These are phyloP conservation scores for Drosophila merina DNA, from an alignment of 2,888 invertebrate genomes.

Conservation along the genomic window DNA sequence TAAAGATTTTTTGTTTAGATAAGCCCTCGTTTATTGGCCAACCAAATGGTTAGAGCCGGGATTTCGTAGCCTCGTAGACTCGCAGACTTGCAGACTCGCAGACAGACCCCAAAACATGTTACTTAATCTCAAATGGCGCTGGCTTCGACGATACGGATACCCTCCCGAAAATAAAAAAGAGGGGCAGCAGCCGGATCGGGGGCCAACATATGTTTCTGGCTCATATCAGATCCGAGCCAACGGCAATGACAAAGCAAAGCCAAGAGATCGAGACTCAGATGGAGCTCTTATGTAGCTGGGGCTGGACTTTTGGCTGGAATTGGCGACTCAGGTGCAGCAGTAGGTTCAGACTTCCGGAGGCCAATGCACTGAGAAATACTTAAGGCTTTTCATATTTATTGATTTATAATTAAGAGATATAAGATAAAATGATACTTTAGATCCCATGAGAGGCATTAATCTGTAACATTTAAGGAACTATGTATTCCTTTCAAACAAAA, in stretches of 20 bases:
- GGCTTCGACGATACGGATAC: conserved; percentile 48
- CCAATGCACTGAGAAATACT: conserved; percentile 15
- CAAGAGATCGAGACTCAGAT: conserved; percentile 22
- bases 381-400: too few relatives aligned
- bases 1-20: conserved; percentile 77
- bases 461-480: too few relatives aligned
- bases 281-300: background rate
- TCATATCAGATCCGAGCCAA: conserved; percentile 68
- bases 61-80: background rate
- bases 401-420: too few relatives aligned
- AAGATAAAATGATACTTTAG: too few relatives aligned
- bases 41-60: conserved; percentile 33
- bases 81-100: conserved; percentile 17
- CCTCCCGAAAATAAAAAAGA: conserved; percentile 37
- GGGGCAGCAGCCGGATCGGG: conserved; percentile 61
- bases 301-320: conserved; percentile 6
- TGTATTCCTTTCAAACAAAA: too few relatives aligned
- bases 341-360: conserved; percentile 49
- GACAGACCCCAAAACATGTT: conserved; percentile 65
- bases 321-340: conserved; percentile 37
- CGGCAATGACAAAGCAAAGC: conserved; percentile 71
- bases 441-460: too few relatives aligned
- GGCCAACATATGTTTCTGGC: conserved; percentile 72
- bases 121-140: conserved; percentile 78
- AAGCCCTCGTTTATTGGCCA: conserved; percentile 74